Evolutionary conservation across 2,888 invertebrate genomes (phyloP).

Genomic region (Eupithecia dodoneata): DNA sequence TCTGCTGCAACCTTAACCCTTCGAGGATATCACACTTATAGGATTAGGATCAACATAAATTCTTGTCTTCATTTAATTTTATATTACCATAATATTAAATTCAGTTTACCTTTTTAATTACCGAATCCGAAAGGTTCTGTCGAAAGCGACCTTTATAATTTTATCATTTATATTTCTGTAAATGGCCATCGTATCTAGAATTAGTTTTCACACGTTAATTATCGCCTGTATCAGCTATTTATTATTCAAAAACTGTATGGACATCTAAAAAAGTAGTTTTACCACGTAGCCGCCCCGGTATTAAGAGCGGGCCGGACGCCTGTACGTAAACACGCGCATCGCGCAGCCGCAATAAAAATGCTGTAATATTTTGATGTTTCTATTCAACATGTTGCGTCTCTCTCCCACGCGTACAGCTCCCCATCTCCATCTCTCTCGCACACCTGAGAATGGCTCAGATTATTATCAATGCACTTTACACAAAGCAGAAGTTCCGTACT

Average conservation of each 20-base stretch:
- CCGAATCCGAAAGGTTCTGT: conserved; percentile 11
- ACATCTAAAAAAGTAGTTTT: conserved; percentile 50
- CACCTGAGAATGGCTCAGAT: conserved; percentile 75
- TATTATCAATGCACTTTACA: conserved; percentile 84
- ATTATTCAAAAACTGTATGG: conserved; percentile 46
- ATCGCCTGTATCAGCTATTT: conserved; percentile 42
- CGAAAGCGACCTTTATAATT: neutral
- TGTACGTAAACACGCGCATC: conserved; percentile 74
- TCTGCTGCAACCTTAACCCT: conserved; percentile 1
- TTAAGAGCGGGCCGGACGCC: conserved; percentile 71
- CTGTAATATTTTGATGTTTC: conserved; percentile 84
- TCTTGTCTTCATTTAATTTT: conserved; percentile 54
- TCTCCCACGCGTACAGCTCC: conserved; percentile 43
- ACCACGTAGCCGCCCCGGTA: conserved; percentile 59
- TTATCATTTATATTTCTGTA: conserved; percentile 28
- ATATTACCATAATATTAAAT: conserved; percentile 41
- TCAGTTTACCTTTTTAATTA: conserved; percentile 46
- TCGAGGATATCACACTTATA: conserved; percentile 36
- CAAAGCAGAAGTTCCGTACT: conserved; percentile 80
- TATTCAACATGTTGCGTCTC: conserved; percentile 69
- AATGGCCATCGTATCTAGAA: conserved; percentile 29
- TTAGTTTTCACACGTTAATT: conserved; percentile 46
- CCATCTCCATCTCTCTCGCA: conserved; percentile 54
- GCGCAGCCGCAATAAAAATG: conserved; percentile 80
- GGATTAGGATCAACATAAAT: conserved; percentile 60